phyloP scores from a whole-genome alignment of 2,888 invertebrate genomes.

The Andrena trimmerana region DNA sequence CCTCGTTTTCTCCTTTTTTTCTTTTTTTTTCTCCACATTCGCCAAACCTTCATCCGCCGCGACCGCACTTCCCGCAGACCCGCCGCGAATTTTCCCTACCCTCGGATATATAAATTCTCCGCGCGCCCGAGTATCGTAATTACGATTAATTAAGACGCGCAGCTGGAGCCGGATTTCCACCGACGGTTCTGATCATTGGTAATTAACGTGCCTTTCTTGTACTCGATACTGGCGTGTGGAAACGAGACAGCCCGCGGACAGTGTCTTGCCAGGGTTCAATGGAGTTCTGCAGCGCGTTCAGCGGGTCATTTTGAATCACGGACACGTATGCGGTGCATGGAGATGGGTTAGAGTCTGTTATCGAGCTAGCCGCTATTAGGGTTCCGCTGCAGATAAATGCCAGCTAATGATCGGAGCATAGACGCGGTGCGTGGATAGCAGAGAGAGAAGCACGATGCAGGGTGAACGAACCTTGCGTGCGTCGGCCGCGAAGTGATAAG shows the following conservation, averaged over 20 bases:
- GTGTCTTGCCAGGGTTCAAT: neutral
- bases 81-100: conserved; percentile 21
- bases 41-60: conserved; percentile 20
- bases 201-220: neutral
- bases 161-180: neutral
- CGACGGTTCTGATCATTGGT: neutral
- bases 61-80: conserved; percentile 9
- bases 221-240: neutral
- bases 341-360: neutral
- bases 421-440: neutral
- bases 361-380: neutral
- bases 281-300: neutral
- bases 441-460: neutral
- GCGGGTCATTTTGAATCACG: neutral
- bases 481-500: neutral
- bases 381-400: conserved; percentile 4
- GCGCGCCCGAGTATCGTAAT: conserved; percentile 24
- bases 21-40: conserved; percentile 3
- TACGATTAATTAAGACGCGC: conserved; percentile 39
- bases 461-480: neutral
- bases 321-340: neutral
- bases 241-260: neutral
- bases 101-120: conserved; percentile 9
- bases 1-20: neutral
- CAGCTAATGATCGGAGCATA: conserved; percentile 4